Base-by-base conservation (phyloP, 2,888 invertebrate species). In the Cerastis rubricosa region DNA sequence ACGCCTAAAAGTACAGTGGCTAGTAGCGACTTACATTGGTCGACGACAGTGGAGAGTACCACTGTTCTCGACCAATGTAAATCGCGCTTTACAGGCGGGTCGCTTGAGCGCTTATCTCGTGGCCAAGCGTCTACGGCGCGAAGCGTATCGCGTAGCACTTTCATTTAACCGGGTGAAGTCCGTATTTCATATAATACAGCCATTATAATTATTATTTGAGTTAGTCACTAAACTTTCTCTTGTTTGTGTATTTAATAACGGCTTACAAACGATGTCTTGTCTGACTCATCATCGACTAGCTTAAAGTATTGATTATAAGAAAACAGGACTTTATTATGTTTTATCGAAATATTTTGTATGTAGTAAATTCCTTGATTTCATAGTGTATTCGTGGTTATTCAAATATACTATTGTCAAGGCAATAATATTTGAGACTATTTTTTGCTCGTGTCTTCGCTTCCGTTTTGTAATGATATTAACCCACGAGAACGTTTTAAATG, bases 211-310 rank as follows among this genome's bases (percentile, higher is more conserved):
- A 85, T 78, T 85, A 83, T 81, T 74, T 71, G 76, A 71, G 70
- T 84, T 79, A 85, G 80, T 85, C 80, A 80, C 77, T 63, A 61
- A 43, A 80, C 87, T 87, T 87, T 87, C 87, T 76, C 87, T 78
- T 77, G 76, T 85, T 81, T 83, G 71, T 76, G 47, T 79, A 78
- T 54, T 74, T 83, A 75, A 80, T 87, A 81, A 84, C 80, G 78
- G 71, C 63, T 64, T 61, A 74, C 72, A 59, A 66, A 63, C 70
- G 63, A 68, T 59, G 43, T 69, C 69, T 35, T 35, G 45, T 79
- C 70, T 87, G 87, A 84, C 73, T 84, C 85, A 87, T 78, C 81
- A 57, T 57, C 29, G 71, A 74, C 66, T 84, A 49, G 61, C 43
- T 63, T 35, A 45, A 22, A 76, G 51, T 70, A 68, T 79, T 63